These are phyloP conservation scores for Oegoconia quadripuncta DNA, from an alignment of 2,888 invertebrate genomes.

Conservation along the genomic window DNA sequence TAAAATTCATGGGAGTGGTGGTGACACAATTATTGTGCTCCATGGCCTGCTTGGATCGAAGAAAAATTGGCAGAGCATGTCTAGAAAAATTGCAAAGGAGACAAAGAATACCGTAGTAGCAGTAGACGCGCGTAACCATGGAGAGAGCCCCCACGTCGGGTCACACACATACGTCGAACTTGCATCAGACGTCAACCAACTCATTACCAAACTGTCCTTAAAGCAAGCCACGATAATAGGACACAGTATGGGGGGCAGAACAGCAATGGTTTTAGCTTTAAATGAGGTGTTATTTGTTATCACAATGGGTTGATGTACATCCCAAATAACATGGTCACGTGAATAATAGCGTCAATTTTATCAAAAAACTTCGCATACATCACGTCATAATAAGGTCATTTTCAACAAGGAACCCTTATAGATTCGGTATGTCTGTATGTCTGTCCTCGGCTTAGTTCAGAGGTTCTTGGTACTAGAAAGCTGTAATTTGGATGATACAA, in stretches of 20 bases:
- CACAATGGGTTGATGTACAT: no score
- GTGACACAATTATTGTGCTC: slow-evolving; percentile 82
- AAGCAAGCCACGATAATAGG: slow-evolving; percentile 83
- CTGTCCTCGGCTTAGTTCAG: no score
- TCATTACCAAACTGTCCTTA: slow-evolving; percentile 79
- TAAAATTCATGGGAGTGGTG: slow-evolving; percentile 30
- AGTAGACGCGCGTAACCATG: slow-evolving; percentile 95
- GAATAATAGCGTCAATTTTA: no score
- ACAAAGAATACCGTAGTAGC: slow-evolving; percentile 84
- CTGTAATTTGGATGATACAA: no score
- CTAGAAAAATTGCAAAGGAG: slow-evolving; percentile 81
- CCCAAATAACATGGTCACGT: no score
- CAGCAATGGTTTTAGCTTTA: slow-evolving; percentile 88
- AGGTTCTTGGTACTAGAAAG: no score
- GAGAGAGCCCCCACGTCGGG: slow-evolving; percentile 88
- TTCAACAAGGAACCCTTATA: no score
- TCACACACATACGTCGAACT: slow-evolving; percentile 85
- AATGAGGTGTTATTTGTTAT: slow-evolving; percentile 41
- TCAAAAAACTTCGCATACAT: no score
- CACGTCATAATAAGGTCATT: no score
- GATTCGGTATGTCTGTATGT: no score
- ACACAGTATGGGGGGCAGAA: slow-evolving; percentile 96
- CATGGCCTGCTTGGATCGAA: slow-evolving; percentile 95
- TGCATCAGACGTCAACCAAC: slow-evolving; percentile 83
- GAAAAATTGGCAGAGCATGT: slow-evolving; percentile 90